These are phyloP conservation scores for Dryas iulia DNA, from an alignment of 1,140 invertebrate species.

Conservation along the genomic window DNA sequence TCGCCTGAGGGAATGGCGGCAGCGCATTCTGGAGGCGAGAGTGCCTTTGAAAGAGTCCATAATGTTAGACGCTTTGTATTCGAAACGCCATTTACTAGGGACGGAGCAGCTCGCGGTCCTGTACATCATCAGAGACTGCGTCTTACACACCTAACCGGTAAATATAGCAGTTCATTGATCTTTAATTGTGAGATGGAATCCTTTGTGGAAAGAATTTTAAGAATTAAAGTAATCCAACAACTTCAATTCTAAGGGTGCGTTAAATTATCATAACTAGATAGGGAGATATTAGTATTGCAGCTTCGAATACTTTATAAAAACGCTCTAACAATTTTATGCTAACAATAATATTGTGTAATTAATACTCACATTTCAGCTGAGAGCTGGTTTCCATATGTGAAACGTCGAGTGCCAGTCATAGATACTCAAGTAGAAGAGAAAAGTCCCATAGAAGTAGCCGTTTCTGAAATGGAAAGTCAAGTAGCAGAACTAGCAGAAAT, in stretches of 20 bases:
- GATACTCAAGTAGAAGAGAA: slow-evolving; percentile 89
- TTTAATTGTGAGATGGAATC: too few relatives aligned
- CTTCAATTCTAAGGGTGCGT: too few relatives aligned
- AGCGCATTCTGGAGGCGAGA: slow-evolving; percentile 38
- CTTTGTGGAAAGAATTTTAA: too few relatives aligned
- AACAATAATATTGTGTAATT: neutral
- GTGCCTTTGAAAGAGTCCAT: slow-evolving; percentile 84
- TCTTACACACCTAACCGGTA: slow-evolving; percentile 91
- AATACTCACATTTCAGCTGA: slow-evolving; percentile 80
- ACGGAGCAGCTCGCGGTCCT: slow-evolving; percentile 88
- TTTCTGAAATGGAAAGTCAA: slow-evolving; percentile 94
- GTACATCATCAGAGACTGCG: slow-evolving; percentile 94
- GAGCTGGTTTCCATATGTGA: slow-evolving; percentile 94
- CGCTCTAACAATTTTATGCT: too few relatives aligned
- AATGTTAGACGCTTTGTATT: slow-evolving; percentile 94
- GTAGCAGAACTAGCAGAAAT: slow-evolving; percentile 93
- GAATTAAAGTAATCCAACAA: too few relatives aligned
- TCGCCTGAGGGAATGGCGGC: slow-evolving; percentile 78
- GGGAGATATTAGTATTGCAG: too few relatives aligned
- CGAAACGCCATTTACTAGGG: slow-evolving; percentile 95
- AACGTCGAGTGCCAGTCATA: slow-evolving; percentile 90
- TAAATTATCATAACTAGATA: too few relatives aligned
- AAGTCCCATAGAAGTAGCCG: slow-evolving; percentile 95
- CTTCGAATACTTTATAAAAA: too few relatives aligned
- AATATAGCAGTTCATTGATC: too few relatives aligned